A percentile compares a stretch with the other conserved stretches of the same genome.
Conservation (phyloP, 2,797 vertebrate species). For the Neosilurus hyrtlii region DNA sequence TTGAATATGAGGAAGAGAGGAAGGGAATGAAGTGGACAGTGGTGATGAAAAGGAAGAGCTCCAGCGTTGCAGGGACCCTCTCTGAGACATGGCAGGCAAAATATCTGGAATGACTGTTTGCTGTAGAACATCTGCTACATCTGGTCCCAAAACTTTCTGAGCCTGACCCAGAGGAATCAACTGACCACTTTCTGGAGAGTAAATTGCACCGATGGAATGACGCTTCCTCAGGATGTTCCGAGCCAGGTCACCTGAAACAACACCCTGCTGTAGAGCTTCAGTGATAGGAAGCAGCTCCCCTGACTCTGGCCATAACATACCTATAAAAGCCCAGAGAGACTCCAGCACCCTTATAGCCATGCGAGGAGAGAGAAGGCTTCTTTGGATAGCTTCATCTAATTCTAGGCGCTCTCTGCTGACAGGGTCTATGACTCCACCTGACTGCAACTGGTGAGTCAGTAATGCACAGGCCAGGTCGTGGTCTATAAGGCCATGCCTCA, state of each 20-base stretch:
- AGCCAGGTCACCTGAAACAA: constrained; percentile 79
- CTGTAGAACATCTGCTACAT: constrained; percentile 69
- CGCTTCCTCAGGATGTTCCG: constrained; percentile 76
- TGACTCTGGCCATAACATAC: constrained; percentile 88
- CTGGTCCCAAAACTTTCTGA: constrained; percentile 59
- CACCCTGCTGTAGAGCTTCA: constrained; percentile 84
- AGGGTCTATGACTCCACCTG: constrained; percentile 84
- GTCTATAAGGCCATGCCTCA: constrained; percentile 81
- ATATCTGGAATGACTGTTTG: constrained; percentile 79
- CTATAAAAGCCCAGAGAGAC: constrained; percentile 80
- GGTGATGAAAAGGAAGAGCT: constrained; percentile 59
- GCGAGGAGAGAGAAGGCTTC: constrained; percentile 77
- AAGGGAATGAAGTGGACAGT: constrained; percentile 47
- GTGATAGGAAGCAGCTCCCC: constrained; percentile 80
- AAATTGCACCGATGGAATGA: constrained; percentile 77
- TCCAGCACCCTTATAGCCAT: constrained; percentile 83
- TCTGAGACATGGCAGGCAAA: constrained; percentile 67
- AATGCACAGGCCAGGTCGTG: constrained; percentile 86
- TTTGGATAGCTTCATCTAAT: constrained; percentile 81
- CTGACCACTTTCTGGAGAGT: constrained; percentile 77
- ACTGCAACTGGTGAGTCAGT: constrained; percentile 81
- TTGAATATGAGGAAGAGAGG: constrained; percentile 48
- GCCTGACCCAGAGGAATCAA: constrained; percentile 77
- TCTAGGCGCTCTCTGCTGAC: constrained; percentile 77
- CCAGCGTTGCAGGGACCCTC: constrained; percentile 62